Evolutionary conservation across 2,113 vertebrate genomes (phyloP), one percentile per base, ranked within the genome.

Genomic region (Fregetta grallaria): DNA sequence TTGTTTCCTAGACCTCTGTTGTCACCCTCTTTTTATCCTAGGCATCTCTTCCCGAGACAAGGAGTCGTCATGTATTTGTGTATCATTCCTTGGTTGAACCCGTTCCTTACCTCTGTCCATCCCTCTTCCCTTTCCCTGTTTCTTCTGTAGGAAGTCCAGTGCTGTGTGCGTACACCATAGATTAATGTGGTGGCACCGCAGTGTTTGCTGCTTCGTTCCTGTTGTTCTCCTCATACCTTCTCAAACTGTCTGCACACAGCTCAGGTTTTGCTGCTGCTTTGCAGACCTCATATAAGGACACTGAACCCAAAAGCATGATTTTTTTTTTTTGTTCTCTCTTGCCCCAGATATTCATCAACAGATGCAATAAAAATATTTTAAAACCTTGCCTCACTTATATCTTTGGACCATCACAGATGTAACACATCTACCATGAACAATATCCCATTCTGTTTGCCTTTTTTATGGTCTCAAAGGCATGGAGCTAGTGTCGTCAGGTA

Each of bases 61-160:
- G 25, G 18, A 70, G 6, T 49, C 0, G 0, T 6, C 1, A 0
- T 15, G 2, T 34, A 8, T 86, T 66, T 27, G 16, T 38, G 38
- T 38, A 23, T 67, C 18, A 20, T 26, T 42, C 14, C 38, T 38
- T 59, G 44, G 11, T 3, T 52, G 63, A 78, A 38, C 63, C 23
- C 0, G 3, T 53, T 81, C 65, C 52, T 89, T 58, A 42, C 13
- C 19, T 62, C 45, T 81, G 16, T 55, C 38, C 3, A 3, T 72
- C 19, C 15, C 10, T 65, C 40, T 53, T 61, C 36, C 34, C 30
- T 47, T 74, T 55, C 52, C 53, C 20, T 66, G n/a, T 47, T 95
- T 75, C 47, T 95, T 29, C 50, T 6, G 6, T 3, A 11, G 42
- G 26, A 58, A 47, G 8, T 16, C 38, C 2, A 2, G 55, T 62